Evolutionary conservation across 1,140 invertebrate genomes (phyloP).

Genomic region (Euschistus heros): DNA sequence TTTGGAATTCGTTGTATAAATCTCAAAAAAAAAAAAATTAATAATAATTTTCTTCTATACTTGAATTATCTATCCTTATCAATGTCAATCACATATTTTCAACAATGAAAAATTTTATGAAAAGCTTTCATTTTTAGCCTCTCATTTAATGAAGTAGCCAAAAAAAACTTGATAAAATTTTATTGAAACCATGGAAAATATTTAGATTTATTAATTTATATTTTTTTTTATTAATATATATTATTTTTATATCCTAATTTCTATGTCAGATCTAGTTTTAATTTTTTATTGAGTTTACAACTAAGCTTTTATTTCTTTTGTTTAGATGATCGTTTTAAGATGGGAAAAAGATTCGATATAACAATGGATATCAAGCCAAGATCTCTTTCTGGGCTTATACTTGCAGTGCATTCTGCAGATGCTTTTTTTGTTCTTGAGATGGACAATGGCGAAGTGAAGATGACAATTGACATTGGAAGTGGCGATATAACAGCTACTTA

Average conservation of each 20-base stretch:
- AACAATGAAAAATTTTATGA: too few species aligned
- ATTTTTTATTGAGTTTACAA: constrained; percentile 25
- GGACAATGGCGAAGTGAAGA: constrained; percentile 67
- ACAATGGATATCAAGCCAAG: constrained; percentile 82
- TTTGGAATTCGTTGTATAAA: too few species aligned
- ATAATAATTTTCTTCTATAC: too few species aligned
- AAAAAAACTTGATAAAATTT: too few species aligned
- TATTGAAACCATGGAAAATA: too few species aligned
- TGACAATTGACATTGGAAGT: constrained; percentile 74
- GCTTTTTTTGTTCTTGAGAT: constrained; percentile 83
- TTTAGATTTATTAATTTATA: too few species aligned
- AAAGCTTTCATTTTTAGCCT: too few species aligned
- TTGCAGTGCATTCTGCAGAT: constrained; percentile 64
- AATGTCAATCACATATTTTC: too few species aligned
- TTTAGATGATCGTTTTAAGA: constrained; percentile 58
- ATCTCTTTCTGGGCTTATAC: constrained; percentile 63
- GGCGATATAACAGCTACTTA: constrained; percentile 67
- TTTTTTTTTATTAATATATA: not conserved
- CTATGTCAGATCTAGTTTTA: not conserved
- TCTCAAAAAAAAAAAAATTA: too few species aligned
- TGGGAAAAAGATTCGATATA: constrained; percentile 67
- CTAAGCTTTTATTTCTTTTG: constrained; percentile 31
- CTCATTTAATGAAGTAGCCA: too few species aligned
- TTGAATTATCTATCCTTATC: too few species aligned
- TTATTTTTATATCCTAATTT: not conserved